Evolutionary conservation across 2,797 vertebrate species (phyloP).

Genomic region (Catamblyrhynchus diadema): DNA sequence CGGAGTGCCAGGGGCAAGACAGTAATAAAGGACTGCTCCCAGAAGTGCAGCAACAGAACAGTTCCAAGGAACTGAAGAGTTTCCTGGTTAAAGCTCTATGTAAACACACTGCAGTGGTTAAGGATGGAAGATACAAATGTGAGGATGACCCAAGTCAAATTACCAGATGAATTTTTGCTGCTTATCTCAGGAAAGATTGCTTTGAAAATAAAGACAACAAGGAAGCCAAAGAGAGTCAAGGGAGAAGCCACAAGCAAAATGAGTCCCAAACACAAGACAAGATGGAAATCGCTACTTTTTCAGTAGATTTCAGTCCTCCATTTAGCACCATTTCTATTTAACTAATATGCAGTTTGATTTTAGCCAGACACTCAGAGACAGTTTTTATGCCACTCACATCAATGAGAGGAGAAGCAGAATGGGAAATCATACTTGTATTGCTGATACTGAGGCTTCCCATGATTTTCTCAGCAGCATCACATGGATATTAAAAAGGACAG

Average conservation of each 20-base stretch:
- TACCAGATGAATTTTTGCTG: neutral
- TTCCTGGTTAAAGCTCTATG: neutral
- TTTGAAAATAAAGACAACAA: neutral
- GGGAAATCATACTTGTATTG: neutral
- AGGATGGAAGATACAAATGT: neutral
- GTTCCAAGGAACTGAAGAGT: neutral
- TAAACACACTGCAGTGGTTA: neutral
- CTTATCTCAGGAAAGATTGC: neutral
- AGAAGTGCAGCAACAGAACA: neutral
- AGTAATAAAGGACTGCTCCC: neutral
- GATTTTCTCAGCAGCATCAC: neutral
- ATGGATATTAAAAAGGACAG: neutral
- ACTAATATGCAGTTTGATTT: neutral
- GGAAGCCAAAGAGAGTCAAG: neutral
- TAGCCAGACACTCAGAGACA: neutral
- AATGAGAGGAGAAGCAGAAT: neutral
- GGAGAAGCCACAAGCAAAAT: neutral
- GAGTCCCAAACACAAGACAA: neutral
- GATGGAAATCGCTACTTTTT: neutral
- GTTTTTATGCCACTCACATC: neutral
- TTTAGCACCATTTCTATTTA: neutral
- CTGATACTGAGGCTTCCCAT: neutral
- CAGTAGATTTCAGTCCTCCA: neutral
- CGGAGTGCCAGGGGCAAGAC: neutral
- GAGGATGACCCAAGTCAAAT: neutral